phyloP scores from a whole-genome alignment of 2,113 vertebrate genomes.

The Cervus canadensis region DNA sequence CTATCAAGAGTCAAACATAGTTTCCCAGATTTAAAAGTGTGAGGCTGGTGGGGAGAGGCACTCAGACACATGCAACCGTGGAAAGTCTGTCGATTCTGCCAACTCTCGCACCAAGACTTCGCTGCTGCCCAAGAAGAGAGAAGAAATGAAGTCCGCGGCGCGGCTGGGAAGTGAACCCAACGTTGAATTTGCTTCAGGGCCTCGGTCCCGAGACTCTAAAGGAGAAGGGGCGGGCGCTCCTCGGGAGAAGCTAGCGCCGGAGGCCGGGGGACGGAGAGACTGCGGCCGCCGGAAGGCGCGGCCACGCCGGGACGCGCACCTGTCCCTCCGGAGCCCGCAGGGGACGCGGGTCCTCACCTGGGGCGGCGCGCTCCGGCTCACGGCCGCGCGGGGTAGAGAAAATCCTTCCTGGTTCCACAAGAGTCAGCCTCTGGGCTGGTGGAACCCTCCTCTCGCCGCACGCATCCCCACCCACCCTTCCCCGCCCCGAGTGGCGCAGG shows the following conservation, averaged over 20 bases:
- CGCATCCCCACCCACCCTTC: neutral
- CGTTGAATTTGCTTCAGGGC: neutral
- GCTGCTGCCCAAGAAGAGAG: neutral
- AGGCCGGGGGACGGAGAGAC: fast-evolving
- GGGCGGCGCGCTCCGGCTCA: neutral
- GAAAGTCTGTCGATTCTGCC: neutral
- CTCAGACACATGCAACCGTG: neutral
- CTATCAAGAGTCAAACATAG: slow-evolving; percentile 20
- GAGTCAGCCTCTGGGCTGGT: neutral
- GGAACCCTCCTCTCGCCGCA: neutral
- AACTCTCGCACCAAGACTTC: neutral
- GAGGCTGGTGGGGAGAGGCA: neutral
- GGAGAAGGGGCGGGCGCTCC: neutral
- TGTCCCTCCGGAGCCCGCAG: neutral
- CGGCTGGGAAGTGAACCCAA: neutral
- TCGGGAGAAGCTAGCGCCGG: neutral
- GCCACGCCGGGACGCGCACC: neutral
- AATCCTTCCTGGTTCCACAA: neutral
- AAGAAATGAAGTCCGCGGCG: neutral
- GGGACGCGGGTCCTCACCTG: neutral
- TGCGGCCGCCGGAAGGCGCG: neutral
- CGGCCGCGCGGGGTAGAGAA: too few species aligned
- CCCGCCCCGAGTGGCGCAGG: too few species aligned
- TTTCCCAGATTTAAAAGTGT: neutral
- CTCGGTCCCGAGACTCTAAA: neutral